These are phyloP conservation scores for Cichladusa arquata DNA, from an alignment of 2,113 vertebrate species.

Conservation along the genomic window DNA sequence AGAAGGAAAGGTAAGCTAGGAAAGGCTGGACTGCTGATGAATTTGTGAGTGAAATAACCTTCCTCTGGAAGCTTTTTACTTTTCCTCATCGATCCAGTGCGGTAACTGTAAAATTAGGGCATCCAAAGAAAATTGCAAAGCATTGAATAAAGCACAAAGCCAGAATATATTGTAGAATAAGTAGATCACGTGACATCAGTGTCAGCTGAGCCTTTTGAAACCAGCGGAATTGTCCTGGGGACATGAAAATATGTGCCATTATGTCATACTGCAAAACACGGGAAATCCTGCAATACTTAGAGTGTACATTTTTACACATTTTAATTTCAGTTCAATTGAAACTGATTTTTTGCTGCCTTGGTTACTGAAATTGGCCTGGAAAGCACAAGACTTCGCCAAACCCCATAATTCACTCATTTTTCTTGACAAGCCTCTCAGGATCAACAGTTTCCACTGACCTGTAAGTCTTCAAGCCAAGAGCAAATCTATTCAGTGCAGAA, in stretches of 20 bases:
- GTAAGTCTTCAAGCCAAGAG: neutral
- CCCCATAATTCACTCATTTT: slow-evolving; percentile 48
- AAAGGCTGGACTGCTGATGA: neutral
- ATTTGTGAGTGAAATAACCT: neutral
- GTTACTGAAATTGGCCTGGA: slow-evolving; percentile 39
- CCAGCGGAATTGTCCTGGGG: slow-evolving; percentile 5
- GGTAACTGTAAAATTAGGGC: neutral
- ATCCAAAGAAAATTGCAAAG: slow-evolving; percentile 18
- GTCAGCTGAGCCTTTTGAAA: neutral
- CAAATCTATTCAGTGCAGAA: slow-evolving; percentile 9
- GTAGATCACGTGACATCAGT: neutral
- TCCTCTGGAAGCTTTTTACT: neutral
- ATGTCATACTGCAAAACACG: neutral
- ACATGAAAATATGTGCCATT: slow-evolving; percentile 3
- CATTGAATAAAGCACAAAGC: neutral
- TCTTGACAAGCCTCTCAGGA: slow-evolving; percentile 44
- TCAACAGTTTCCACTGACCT: slow-evolving; percentile 64
- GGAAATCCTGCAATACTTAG: neutral
- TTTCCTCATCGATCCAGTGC: neutral
- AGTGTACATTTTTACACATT: neutral
- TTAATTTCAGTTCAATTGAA: slow-evolving; percentile 46
- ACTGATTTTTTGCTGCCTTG: slow-evolving; percentile 34
- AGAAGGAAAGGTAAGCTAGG: neutral
- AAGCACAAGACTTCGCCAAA: slow-evolving; percentile 42
- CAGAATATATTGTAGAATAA: slow-evolving; percentile 11